phyloP scores from a whole-genome alignment of 2,888 invertebrate species.

The Latheticus oryzae region DNA sequence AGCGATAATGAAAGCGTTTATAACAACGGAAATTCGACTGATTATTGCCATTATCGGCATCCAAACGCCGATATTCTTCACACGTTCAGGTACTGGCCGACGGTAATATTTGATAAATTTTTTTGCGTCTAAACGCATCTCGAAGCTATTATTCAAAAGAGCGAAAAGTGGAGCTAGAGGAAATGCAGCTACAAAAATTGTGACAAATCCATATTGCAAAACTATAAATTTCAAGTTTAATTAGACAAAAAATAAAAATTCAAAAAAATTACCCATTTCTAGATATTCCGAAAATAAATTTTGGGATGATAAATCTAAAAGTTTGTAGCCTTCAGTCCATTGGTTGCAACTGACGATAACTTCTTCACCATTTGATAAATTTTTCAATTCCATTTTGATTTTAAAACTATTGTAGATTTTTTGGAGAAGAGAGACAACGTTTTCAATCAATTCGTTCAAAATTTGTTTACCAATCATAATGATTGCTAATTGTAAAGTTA shows the following conservation, averaged over 20 bases:
- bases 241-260: conserved; percentile 5
- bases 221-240: too few relatives aligned
- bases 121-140: conserved; percentile 85
- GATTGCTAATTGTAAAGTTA: conserved; percentile 86
- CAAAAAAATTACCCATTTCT: conserved; percentile 78
- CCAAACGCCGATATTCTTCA: conserved; percentile 85
- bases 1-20: conserved; percentile 82
- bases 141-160: conserved; percentile 83
- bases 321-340: conserved; percentile 81
- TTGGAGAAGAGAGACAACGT: conserved; percentile 74
- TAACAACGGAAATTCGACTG: conserved; percentile 80
- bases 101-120: conserved; percentile 82
- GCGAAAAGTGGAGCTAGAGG: conserved; percentile 87
- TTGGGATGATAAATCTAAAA: conserved; percentile 73
- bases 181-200: conserved; percentile 87
- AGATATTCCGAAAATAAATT: conserved; percentile 85
- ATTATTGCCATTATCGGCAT: conserved; percentile 79
- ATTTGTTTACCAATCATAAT: conserved; percentile 91
- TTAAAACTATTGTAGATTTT: conserved; percentile 69
- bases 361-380: conserved; percentile 58
- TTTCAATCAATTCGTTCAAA: conserved; percentile 81
- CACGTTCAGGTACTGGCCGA: conserved; percentile 79
- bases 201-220: conserved; percentile 87
- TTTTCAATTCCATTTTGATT: conserved; percentile 66
- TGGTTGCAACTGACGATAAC: conserved; percentile 70